Evolutionary conservation across 2,888 invertebrate species (phyloP).

Genomic region (Stegophylla sp.): DNA sequence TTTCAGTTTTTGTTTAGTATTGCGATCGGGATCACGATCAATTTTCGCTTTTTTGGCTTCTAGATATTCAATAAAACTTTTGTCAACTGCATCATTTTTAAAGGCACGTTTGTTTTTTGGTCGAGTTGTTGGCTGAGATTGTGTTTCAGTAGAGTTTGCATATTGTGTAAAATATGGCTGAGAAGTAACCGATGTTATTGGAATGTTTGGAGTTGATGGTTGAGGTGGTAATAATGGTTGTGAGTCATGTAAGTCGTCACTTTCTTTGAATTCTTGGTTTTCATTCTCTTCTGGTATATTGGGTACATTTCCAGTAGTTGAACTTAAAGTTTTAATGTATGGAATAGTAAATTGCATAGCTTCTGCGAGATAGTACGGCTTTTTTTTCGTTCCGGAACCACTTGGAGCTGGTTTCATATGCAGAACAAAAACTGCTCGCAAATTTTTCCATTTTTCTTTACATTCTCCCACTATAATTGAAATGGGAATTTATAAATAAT

Average conservation of each 20-base stretch:
- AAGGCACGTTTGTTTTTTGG: background rate
- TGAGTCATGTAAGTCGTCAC: background rate
- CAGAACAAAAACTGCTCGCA: conserved; percentile 2
- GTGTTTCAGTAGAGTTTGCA: conserved; percentile 6
- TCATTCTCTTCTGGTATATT: background rate
- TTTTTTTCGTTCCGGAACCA: conserved; percentile 19
- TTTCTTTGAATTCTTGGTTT: background rate
- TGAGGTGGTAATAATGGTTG: background rate
- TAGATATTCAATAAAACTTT: conserved; percentile 22
- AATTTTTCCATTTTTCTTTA: conserved; percentile 1
- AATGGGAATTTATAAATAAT: too few relatives aligned
- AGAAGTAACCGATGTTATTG: too few relatives aligned
- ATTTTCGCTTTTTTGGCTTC: conserved; percentile 9
- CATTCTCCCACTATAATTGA: background rate
- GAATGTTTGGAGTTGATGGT: too few relatives aligned
- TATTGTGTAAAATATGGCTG: background rate
- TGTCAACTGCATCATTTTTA: background rate
- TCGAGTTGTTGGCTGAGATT: background rate
- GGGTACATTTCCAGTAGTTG: conserved; percentile 13
- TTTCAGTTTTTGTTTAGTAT: background rate
- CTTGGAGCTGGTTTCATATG: background rate
- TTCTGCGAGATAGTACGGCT: conserved; percentile 7
- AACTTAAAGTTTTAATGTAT: conserved; percentile 7
- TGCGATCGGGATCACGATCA: too few relatives aligned
- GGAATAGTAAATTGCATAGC: conserved; percentile 26